These are phyloP conservation scores for Apamea anceps DNA, from an alignment of 2,888 invertebrate species.

Conservation along the genomic window DNA sequence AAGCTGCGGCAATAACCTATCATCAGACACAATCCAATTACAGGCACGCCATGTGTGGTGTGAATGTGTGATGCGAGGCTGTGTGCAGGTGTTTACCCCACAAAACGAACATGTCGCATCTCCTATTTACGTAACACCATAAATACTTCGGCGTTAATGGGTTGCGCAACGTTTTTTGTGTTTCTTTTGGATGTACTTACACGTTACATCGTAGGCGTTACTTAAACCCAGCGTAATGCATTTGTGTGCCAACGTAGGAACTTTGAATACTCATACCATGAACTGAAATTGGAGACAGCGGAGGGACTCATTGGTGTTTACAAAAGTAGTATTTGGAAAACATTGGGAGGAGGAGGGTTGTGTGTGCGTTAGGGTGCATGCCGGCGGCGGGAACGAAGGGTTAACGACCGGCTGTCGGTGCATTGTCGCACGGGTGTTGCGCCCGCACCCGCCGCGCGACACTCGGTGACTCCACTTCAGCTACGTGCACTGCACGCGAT, in stretches of 20 bases:
- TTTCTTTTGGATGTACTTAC: constrained; percentile 35
- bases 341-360: constrained; percentile 65
- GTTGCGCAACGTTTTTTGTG: constrained; percentile 58
- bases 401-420: constrained; percentile 78
- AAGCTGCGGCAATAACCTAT: constrained; percentile 34
- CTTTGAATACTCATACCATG: not conserved
- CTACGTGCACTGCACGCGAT: constrained; percentile 61
- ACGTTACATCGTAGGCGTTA: constrained; percentile 32
- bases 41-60: constrained; percentile 10
- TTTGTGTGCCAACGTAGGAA: constrained; percentile 7
- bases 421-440: constrained; percentile 70
- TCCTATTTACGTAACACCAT: constrained; percentile 50
- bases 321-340: constrained; percentile 53
- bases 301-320: constrained; percentile 40
- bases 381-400: constrained; percentile 70
- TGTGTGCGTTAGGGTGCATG: constrained; percentile 68
- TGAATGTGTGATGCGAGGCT: constrained; percentile 8
- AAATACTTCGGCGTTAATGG: constrained; percentile 34
- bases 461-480: constrained; percentile 51
- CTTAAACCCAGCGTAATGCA: constrained; percentile 21
- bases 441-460: constrained; percentile 40
- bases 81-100: constrained; percentile 34
- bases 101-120: constrained; percentile 50
- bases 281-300: constrained; percentile 23
- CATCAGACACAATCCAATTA: constrained; percentile 28